Conservation (phyloP, 2,113 vertebrate genomes). For the Carassius gibelio region DNA sequence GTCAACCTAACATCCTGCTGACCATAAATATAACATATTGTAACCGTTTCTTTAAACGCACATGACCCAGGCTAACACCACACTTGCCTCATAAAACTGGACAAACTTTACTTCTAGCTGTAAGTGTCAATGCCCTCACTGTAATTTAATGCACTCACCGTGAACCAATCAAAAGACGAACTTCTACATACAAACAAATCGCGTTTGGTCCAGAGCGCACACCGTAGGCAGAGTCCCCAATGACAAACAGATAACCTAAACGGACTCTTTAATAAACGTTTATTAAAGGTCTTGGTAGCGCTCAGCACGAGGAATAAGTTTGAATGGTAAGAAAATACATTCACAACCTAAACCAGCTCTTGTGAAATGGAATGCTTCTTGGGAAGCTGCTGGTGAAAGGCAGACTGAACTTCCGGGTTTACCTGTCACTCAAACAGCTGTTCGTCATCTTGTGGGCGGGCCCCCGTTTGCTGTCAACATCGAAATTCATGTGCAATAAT, state of each 20-base stretch:
- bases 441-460: slow-evolving; percentile 19
- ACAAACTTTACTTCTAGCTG: background rate
- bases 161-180: slow-evolving; percentile 21
- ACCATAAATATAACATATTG: too few species aligned
- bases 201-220: slow-evolving; percentile 5
- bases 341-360: background rate
- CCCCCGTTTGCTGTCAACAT: background rate
- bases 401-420: background rate
- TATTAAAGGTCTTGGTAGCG: background rate
- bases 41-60: too few species aligned
- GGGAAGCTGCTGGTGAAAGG: background rate
- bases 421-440: background rate
- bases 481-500: too few species aligned
- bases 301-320: background rate
- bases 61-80: too few species aligned
- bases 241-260: slow-evolving; percentile 7
- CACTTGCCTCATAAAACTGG: background rate
- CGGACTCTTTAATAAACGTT: too few species aligned
- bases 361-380: background rate
- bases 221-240: background rate
- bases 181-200: background rate
- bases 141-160: background rate
- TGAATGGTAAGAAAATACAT: background rate
- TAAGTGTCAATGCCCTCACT: background rate
- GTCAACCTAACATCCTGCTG: too few species aligned